These are phyloP conservation scores for Radopholus similis DNA, from an alignment of 1,140 invertebrate genomes.

Conservation along the genomic window DNA sequence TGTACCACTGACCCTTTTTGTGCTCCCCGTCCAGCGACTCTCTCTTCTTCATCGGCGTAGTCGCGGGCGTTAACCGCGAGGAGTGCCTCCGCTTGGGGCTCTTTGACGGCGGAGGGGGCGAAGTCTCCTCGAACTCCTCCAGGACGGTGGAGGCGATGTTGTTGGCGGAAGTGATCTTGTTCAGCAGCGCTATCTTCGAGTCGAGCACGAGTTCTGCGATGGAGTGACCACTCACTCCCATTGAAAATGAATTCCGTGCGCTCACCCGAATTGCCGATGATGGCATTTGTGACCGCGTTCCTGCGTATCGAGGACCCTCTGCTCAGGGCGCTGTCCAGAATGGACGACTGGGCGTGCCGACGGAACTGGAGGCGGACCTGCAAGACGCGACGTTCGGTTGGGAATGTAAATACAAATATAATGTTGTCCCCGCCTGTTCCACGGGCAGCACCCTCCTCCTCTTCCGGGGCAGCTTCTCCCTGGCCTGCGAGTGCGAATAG, in stretches of 20 bases:
- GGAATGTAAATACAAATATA: not conserved
- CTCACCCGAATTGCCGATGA: slow-evolving; percentile 22
- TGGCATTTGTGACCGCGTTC: slow-evolving; percentile 36
- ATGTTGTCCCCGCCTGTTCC: slow-evolving; percentile 29
- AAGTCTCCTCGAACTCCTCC: not conserved
- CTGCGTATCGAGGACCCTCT: slow-evolving; percentile 5
- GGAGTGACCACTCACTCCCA: not conserved
- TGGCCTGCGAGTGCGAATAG: slow-evolving; percentile 40
- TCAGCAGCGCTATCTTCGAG: not conserved
- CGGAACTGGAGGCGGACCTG: slow-evolving; percentile 46
- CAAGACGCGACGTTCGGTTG: not conserved
- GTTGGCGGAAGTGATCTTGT: not conserved
- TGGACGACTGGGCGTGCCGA: slow-evolving; percentile 40
- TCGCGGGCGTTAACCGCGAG: not conserved
- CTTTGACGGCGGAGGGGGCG: not conserved
- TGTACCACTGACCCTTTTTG: not conserved
- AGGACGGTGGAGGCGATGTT: not conserved
- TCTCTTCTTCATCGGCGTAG: not conserved
- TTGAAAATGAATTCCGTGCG: not conserved
- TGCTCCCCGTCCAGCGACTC: not conserved
- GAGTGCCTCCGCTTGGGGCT: not conserved
- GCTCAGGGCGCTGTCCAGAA: slow-evolving; percentile 8
- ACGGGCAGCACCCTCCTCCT: slow-evolving; percentile 38
- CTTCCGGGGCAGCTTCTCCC: slow-evolving; percentile 42
- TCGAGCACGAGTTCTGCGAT: not conserved